Base-by-base conservation (phyloP, 2,888 invertebrate species). In the Troides oblongomaculatus region DNA sequence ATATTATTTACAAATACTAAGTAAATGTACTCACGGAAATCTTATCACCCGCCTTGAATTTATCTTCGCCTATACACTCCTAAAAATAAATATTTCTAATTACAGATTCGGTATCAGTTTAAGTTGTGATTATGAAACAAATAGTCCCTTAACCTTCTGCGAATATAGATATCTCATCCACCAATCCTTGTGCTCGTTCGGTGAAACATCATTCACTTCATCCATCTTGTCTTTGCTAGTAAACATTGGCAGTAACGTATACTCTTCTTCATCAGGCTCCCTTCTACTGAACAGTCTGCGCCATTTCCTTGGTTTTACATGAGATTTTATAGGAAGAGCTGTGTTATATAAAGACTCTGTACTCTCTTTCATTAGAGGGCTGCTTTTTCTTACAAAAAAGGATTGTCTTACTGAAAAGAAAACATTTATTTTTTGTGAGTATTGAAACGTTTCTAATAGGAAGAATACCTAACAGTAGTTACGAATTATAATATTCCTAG, bases 91-190 rank as follows among this genome's bases (percentile, higher is more conserved):
- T 39, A 57, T 21, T 62, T 39, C 59, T 63, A 62, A 59, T 59
- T 66, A 6, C 7, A 57, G 66, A 39, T 12, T 30, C n/a, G 14
- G 21, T 0, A 25, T 7, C 30, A 50, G 73, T n/a, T 74, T 68
- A 70, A n/a, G 64, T 50, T 23, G 63, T 12, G 30, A n/a, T 30
- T 61, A 10, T 59, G 17, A 61, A n/a, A 10, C n/a, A 23, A 39
- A 46, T 23, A 66, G 10, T 39, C 62, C 0, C 2, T 62, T 46
- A 71, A 84, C 88, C 76, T 81, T 79, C 59, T 81, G 74, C 0
- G 87, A 85, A 39, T 76, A 74, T 69, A 79, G 81, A 72, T 84
- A 90, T 78, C 83, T 82, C 30, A 74, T 75, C 91, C 91, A 91
- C 91, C 91, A 90, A 74, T 88, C 85, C 56, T 75, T 83, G 10